Percentiles rank a stretch among this genome's conserved stretches.
These are phyloP conservation scores for Drosophila equinoxialis DNA, from an alignment of 1,140 invertebrate genomes.

Conservation along the genomic window DNA sequence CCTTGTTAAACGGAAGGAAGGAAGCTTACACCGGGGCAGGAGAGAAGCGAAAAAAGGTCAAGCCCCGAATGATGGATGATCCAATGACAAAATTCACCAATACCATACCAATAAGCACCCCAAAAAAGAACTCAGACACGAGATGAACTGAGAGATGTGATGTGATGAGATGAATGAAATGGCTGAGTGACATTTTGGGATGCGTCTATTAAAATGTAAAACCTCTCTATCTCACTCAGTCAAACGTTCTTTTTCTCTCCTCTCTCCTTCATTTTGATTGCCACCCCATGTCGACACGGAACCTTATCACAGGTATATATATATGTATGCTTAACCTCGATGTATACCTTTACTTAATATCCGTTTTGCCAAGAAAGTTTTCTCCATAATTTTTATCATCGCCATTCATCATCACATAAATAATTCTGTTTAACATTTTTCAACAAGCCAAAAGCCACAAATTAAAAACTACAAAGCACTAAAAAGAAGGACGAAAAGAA, in stretches of 20 bases:
- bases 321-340: neutral
- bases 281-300: neutral
- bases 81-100: constrained; percentile 48
- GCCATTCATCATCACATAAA: constrained; percentile 68
- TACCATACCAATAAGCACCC: constrained; percentile 37
- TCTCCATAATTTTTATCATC: constrained; percentile 62
- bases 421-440: constrained; percentile 77
- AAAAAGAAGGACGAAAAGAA: constrained; percentile 52
- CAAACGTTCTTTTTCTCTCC: neutral
- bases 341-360: constrained; percentile 53
- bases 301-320: constrained; percentile 46
- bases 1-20: constrained; percentile 73
- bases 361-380: constrained; percentile 43
- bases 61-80: constrained; percentile 83
- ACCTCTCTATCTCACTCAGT: constrained; percentile 33
- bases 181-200: constrained; percentile 74
- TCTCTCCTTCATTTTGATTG: neutral
- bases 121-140: constrained; percentile 5
- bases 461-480: constrained; percentile 82
- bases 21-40: constrained; percentile 32
- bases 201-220: constrained; percentile 53
- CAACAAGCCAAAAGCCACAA: constrained; percentile 81
- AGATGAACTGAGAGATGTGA: constrained; percentile 26
- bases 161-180: constrained; percentile 60
- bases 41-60: constrained; percentile 75